phyloP scores from a whole-genome alignment of 1,140 invertebrate genomes.

The Drosophila malerkotliana region DNA sequence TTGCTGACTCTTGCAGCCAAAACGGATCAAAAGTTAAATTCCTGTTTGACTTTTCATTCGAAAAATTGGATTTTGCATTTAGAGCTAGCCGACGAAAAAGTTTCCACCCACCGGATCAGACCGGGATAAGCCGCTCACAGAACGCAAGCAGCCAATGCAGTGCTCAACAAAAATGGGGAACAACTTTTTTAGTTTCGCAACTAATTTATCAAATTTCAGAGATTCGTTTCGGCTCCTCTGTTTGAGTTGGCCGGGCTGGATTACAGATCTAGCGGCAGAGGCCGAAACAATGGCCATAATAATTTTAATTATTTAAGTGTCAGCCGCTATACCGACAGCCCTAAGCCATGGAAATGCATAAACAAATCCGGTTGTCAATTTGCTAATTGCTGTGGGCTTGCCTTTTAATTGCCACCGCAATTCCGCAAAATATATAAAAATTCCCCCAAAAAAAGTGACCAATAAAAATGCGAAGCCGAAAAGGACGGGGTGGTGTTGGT shows the following conservation, averaged over 20 bases:
- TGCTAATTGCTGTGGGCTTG: constrained; percentile 77
- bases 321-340: constrained; percentile 14
- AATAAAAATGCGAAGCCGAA: constrained; percentile 6
- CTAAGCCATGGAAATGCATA: constrained; percentile 56
- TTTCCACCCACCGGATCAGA: constrained; percentile 43
- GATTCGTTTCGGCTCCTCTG: constrained; percentile 60
- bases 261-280: constrained; percentile 26
- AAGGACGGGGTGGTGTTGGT: constrained; percentile 1
- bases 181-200: constrained; percentile 73
- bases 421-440: constrained; percentile 41
- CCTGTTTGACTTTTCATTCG: constrained; percentile 82
- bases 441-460: constrained; percentile 12
- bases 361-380: constrained; percentile 80
- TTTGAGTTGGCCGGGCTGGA: constrained; percentile 53
- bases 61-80: constrained; percentile 83
- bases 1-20: constrained; percentile 61
- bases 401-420: constrained; percentile 74
- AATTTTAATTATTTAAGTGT: constrained; percentile 75
- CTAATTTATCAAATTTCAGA: constrained; percentile 81
- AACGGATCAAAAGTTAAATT: constrained; percentile 82
- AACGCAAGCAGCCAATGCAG: constrained; percentile 43
- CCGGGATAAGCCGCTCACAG: constrained; percentile 55
- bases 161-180: constrained; percentile 36
- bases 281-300: constrained; percentile 59
- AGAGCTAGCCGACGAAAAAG: constrained; percentile 53